phyloP scores from a whole-genome alignment of 2,113 vertebrate genomes.

The Oncorhynchus tshawytscha region DNA sequence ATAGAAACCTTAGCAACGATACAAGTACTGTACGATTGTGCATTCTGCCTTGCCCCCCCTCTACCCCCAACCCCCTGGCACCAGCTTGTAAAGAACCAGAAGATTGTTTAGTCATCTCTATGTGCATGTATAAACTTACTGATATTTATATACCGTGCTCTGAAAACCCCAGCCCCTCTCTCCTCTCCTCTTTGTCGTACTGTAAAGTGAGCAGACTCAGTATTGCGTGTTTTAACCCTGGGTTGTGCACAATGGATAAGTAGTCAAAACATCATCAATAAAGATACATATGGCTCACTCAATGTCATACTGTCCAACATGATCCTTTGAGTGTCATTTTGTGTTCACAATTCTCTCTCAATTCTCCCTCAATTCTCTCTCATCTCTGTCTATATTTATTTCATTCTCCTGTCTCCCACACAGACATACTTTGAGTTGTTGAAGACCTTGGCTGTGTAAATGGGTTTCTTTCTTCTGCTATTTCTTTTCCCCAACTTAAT shows the following conservation, averaged over 20 bases:
- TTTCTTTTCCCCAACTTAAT: no score
- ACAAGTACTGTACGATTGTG: constrained; percentile 57
- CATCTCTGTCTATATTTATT: no score
- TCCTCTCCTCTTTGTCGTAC: constrained; percentile 53
- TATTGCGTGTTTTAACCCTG: constrained; percentile 75
- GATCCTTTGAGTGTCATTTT: constrained; percentile 6
- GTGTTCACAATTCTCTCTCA: not conserved
- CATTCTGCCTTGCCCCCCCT: constrained; percentile 52
- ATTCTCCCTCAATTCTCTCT: not conserved
- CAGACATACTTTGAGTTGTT: no score
- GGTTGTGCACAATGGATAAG: constrained; percentile 74
- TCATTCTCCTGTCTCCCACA: no score
- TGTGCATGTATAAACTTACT: constrained; percentile 66
- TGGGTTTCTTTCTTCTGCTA: no score
- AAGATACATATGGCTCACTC: constrained; percentile 53
- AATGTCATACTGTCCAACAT: constrained; percentile 39
- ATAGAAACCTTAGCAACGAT: constrained; percentile 54
- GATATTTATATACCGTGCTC: constrained; percentile 72
- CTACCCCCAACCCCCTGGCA: constrained; percentile 47
- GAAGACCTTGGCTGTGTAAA: no score
- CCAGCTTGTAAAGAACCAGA: constrained; percentile 56
- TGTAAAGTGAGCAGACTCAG: constrained; percentile 70
- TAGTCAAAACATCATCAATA: constrained; percentile 72
- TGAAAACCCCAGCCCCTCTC: constrained; percentile 37
- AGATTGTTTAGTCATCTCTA: constrained; percentile 44